Evolutionary conservation across 2,888 invertebrate species (phyloP), one percentile per base, ranked within the genome.

Genomic region (Gasteruption jaculator): DNA sequence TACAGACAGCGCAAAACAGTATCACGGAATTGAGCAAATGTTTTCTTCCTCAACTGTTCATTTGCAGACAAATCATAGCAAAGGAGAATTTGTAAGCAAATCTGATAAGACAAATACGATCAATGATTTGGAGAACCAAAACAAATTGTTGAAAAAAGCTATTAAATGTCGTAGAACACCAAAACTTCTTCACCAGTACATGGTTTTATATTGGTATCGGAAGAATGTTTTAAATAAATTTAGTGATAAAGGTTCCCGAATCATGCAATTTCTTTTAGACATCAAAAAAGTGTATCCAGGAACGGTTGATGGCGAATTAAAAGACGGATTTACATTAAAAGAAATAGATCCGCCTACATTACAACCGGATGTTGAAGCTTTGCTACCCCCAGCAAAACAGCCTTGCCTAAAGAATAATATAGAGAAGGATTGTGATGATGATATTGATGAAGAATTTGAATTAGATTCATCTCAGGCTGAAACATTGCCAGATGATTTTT

Each of bases 51-150:
- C 18, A 33, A 39, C 43, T 6, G 41, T 44, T 5, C 48, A 52
- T 36, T 41, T 48, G 38, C 14, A 22, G 11, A 50, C 52, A 4
- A 50, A 38, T 25, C 44, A 47, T 27, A 42, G 43, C 10, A 41
- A 18, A 10, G 45, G 48, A 12, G 50, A 50, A 24, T 50, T 30
- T 25, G 46, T 46, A 1, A n/a, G 16, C 12, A 25, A 22, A 30
- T 24, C 33, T 7, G 24, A 47, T 39, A 29, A 38, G 3, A 3
- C 10, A 1, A 48, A 48, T 20, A 48, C 39, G 6, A 48, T 50
- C 10, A 52, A 50, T 24, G 38, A 50, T 34, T 35, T 50, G 10
- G 46, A 47, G 27, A 49, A 49, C 18, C 48, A 47, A 26, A 49
- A 52, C 14, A 45, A 40, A 15, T 24, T 46, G 16, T 29, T 52